phyloP scores from a whole-genome alignment of 2,888 invertebrate species.

The Ischnus inquisitorius region DNA sequence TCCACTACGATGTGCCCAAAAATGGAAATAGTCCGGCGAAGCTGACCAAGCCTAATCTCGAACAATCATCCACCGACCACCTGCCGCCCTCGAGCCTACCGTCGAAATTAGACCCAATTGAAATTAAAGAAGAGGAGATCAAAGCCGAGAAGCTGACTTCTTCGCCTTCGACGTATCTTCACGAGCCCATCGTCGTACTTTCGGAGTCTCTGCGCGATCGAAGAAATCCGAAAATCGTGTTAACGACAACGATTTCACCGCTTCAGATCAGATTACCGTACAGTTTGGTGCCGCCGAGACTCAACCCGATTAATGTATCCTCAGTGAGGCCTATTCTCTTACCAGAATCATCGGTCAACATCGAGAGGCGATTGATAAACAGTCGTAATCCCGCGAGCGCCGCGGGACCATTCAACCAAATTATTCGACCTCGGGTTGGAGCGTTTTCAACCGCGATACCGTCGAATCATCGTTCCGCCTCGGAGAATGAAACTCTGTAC shows the following conservation, averaged over 20 bases:
- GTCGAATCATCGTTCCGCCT: neutral
- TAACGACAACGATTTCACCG: slow-evolving; percentile 5
- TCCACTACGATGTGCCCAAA: slow-evolving; percentile 68
- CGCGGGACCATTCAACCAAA: neutral
- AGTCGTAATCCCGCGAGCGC: neutral
- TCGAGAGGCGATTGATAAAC: neutral
- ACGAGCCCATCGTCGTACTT: neutral
- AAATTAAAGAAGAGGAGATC: neutral
- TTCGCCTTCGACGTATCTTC: neutral
- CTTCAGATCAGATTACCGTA: neutral
- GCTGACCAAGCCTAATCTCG: slow-evolving; percentile 5
- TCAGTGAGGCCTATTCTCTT: neutral
- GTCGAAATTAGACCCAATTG: neutral
- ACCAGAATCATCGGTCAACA: neutral
- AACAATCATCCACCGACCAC: slow-evolving; percentile 8
- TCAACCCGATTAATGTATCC: neutral
- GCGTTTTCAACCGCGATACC: neutral
- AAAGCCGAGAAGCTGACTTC: slow-evolving; percentile 11
- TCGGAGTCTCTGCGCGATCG: slow-evolving; percentile 5
- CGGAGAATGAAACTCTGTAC: neutral
- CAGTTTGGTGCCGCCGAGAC: neutral
- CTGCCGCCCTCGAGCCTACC: neutral
- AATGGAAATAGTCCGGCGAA: slow-evolving; percentile 33
- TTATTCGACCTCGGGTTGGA: neutral
- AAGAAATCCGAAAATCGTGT: slow-evolving; percentile 25